Evolutionary conservation across 2,888 invertebrate species (phyloP), one percentile per base, ranked within the genome.

Genomic region (Coleophora flavipennella): DNA sequence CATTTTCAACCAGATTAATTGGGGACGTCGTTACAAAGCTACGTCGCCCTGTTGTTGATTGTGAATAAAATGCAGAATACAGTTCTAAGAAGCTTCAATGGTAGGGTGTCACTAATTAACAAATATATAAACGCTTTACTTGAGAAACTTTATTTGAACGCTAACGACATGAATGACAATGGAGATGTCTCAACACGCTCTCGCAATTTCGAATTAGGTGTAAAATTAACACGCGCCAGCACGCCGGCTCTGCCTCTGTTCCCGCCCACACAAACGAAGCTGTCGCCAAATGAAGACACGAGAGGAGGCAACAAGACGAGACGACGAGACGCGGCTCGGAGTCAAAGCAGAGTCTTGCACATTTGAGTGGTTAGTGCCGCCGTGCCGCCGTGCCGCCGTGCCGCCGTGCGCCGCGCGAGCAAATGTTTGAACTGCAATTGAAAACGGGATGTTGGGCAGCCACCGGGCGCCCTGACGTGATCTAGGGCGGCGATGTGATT

Each of bases 371-470:
- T 59, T 61, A 74, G 72, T 58, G 66, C 68, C n/a, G n/a, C n/a
- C n/a, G n/a, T n/a, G n/a, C n/a, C n/a, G n/a, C n/a, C n/a, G n/a
- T n/a, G n/a, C n/a, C n/a, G n/a, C n/a, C n/a, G n/a, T n/a, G n/a
- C n/a, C n/a, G n/a, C n/a, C n/a, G n/a, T n/a, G n/a, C n/a, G n/a
- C n/a, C 57, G 67, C 62, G 59, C 49, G 55, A 45, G 67, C 60
- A 75, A 75, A 77, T 75, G 72, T 76, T 79, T 77, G 65, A 67
- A 61, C 55, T 59, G 53, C 61, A 65, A 65, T 64, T 66, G 62
- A 70, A 72, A 70, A 70, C 66, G 66, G 62, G 49, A 53, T 65
- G 57, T 67, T 62, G 60, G 58, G 49, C 50, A 53, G 42, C 46
- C 51, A 42, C 35, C 47, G 51, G 49, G 53, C 59, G 62, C 56